A percentile compares a stretch with the other conserved stretches of the same genome.
These are phyloP conservation scores for Baronia brevicornis DNA, from an alignment of 2,888 invertebrate genomes.

Conservation along the genomic window DNA sequence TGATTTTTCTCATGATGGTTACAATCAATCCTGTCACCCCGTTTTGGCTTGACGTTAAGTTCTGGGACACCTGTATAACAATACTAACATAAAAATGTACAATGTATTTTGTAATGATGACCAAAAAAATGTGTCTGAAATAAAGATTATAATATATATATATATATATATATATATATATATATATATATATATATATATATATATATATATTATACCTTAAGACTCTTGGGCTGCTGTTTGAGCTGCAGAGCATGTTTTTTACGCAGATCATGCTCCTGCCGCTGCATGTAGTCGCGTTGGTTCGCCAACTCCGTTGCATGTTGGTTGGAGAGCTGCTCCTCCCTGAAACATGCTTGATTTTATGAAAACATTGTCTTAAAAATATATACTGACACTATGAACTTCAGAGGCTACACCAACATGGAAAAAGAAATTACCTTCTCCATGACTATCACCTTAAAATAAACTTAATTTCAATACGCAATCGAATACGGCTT, in stretches of 20 bases:
- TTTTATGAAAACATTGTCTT: neutral
- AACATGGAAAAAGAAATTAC: conserved; percentile 1
- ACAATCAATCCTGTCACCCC: too few relatives aligned
- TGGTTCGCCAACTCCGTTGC: conserved; percentile 96
- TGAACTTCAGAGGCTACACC: neutral
- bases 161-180: neutral
- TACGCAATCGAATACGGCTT: too few relatives aligned
- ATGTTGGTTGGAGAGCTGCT: conserved; percentile 88
- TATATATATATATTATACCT: conserved; percentile 72
- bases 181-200: neutral
- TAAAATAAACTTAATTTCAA: too few relatives aligned
- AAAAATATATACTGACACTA: neutral
- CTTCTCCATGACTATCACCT: too few relatives aligned
- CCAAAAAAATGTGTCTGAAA: conserved; percentile 6
- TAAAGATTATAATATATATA: neutral
- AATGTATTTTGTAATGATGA: too few relatives aligned
- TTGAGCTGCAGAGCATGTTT: conserved; percentile 97
- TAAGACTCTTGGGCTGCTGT: conserved; percentile 98
- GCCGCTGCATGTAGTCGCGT: conserved; percentile 96
- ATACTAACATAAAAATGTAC: too few relatives aligned
- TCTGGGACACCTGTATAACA: too few relatives aligned
- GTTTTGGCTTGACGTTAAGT: too few relatives aligned
- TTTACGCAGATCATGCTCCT: conserved; percentile 95
- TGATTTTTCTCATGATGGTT: too few relatives aligned
- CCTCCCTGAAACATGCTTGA: conserved; percentile 44